Evolutionary conservation across 1,140 invertebrate genomes (phyloP).

Genomic region (Zaprionus inermis): DNA sequence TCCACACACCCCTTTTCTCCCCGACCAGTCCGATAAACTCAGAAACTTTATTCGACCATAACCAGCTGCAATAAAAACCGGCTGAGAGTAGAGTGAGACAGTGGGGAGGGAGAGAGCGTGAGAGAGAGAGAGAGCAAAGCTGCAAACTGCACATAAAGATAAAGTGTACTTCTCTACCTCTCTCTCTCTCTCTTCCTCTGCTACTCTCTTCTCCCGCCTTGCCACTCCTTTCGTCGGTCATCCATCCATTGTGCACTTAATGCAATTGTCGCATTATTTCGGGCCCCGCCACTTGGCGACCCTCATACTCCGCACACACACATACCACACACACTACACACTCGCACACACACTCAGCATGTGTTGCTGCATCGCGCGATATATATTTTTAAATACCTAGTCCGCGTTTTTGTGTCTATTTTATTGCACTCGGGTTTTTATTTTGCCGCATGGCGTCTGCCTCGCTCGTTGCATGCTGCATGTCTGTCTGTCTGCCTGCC

Average conservation of each 20-base stretch:
- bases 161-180: constrained; percentile 36
- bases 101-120: neutral
- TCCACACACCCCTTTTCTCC: too few relatives aligned
- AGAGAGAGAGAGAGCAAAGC: constrained; percentile 11
- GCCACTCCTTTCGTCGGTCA: constrained; percentile 12
- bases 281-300: constrained; percentile 23
- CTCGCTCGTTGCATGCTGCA: constrained; percentile 20
- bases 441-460: constrained; percentile 57
- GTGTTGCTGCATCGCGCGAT: constrained; percentile 4
- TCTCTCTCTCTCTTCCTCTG: neutral
- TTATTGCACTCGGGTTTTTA: constrained; percentile 51
- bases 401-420: constrained; percentile 49
- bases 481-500: neutral
- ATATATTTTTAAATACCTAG: constrained; percentile 61
- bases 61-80: constrained; percentile 38
- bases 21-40: constrained; percentile 1
- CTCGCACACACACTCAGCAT: neutral
- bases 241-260: constrained; percentile 53
- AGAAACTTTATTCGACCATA: constrained; percentile 40
- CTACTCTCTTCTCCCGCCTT: neutral
- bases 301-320: neutral
- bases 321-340: neutral
- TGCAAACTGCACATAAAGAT: constrained; percentile 49
- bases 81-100: constrained; percentile 25
- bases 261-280: constrained; percentile 60